phyloP scores from a whole-genome alignment of 2,888 invertebrate genomes.

The Cryptocephalus primarius region DNA sequence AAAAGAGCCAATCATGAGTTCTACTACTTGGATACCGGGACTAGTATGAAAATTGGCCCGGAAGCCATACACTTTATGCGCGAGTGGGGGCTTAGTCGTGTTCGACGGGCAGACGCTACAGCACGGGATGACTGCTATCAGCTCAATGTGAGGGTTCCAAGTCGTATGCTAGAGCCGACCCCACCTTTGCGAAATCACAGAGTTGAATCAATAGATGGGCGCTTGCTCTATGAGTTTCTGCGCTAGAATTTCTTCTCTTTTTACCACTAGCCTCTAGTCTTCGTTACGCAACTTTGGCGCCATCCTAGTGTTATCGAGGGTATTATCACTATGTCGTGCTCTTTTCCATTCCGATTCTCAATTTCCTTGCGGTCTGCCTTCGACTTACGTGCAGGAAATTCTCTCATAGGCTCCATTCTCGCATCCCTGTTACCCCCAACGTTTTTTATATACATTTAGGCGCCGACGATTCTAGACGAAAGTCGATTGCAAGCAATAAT shows the following conservation, averaged over 20 bases:
- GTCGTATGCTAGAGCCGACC: constrained; percentile 18
- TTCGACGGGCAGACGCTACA: too few relatives aligned
- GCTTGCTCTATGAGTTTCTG: constrained; percentile 23
- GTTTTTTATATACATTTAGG: constrained; percentile 3
- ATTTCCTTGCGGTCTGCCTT: background rate
- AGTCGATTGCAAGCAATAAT: too few relatives aligned
- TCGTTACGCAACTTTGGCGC: constrained; percentile 12
- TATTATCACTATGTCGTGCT: constrained; percentile 2
- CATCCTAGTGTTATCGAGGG: constrained; percentile 2
- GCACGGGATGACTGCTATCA: constrained; percentile 10
- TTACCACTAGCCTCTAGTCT: constrained; percentile 3
- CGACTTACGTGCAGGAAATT: background rate
- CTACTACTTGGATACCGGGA: constrained; percentile 21
- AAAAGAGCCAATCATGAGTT: constrained; percentile 91
- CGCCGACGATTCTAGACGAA: background rate
- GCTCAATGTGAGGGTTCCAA: constrained; percentile 3
- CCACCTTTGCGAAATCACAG: constrained; percentile 26
- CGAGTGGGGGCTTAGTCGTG: constrained; percentile 3
- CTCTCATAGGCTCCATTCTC: constrained; percentile 3
- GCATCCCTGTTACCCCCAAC: constrained; percentile 7
- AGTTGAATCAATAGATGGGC: constrained; percentile 27
- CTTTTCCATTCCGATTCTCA: background rate
- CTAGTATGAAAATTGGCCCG: constrained; percentile 15
- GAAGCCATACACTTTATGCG: constrained; percentile 23
- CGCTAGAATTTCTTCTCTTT: constrained; percentile 6